A percentile compares a stretch with the other conserved stretches of the same genome.
Evolutionary conservation across 2,888 invertebrate species (phyloP).

Genomic region (Lacanobia wlatinum): DNA sequence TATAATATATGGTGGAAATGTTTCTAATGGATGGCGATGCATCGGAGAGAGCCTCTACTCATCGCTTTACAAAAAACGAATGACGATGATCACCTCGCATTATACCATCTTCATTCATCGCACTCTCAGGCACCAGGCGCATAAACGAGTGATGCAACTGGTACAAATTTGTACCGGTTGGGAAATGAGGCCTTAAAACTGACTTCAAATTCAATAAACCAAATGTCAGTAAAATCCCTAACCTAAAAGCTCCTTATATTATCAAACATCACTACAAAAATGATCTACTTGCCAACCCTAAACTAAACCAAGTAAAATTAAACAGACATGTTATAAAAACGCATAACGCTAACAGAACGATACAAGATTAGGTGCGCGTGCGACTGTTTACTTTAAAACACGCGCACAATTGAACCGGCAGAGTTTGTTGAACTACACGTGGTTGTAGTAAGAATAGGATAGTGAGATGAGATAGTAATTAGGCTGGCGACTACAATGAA

Average conservation of each 20-base stretch:
- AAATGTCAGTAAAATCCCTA: background rate
- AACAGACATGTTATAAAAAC: conserved; percentile 61
- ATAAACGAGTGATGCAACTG: too few relatives aligned
- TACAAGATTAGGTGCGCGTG: conserved; percentile 67
- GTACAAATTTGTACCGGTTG: too few relatives aligned
- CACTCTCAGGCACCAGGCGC: too few relatives aligned
- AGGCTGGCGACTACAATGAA: background rate
- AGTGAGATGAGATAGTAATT: conserved; percentile 5
- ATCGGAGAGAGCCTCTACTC: background rate
- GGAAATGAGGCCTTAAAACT: background rate
- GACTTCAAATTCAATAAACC: background rate
- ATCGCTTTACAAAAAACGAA: background rate
- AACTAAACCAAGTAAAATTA: conserved; percentile 34
- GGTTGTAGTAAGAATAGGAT: conserved; percentile 22
- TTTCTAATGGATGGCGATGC: background rate
- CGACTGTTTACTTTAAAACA: conserved; percentile 62
- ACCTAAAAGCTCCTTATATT: background rate
- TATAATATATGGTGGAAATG: background rate
- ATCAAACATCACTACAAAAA: background rate
- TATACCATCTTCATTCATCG: background rate
- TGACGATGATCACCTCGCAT: background rate
- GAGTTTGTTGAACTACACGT: conserved; percentile 59
- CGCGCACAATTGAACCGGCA: conserved; percentile 49
- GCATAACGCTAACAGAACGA: conserved; percentile 63
- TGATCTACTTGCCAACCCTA: conserved; percentile 16